phyloP scores from a whole-genome alignment of 2,113 vertebrate species.

The Aspiorhynchus laticeps region DNA sequence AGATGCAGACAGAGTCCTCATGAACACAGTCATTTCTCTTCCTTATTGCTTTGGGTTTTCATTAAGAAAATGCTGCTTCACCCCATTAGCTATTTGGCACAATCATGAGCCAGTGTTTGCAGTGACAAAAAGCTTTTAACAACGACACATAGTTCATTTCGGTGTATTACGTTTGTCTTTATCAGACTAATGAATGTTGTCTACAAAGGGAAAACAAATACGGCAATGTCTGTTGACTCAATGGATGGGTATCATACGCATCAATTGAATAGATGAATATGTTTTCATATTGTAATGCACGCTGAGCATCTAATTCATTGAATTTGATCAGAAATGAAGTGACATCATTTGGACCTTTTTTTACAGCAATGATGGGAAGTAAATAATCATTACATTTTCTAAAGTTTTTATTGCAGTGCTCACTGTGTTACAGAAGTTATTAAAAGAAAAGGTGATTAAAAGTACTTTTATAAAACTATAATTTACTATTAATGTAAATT shows the following conservation, averaged over 20 bases:
- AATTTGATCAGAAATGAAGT: not conserved
- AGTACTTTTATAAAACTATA: not conserved
- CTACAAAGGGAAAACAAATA: constrained; percentile 15
- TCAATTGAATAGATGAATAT: not conserved
- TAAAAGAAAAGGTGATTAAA: not conserved
- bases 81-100: constrained; percentile 77
- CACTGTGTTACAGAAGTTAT: not conserved
- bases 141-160: constrained; percentile 66
- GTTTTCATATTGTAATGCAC: not conserved
- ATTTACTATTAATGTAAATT: not conserved
- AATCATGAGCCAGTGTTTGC: constrained; percentile 69
- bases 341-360: not conserved
- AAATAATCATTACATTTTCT: not conserved
- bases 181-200: constrained; percentile 64
- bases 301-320: not conserved
- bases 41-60: constrained; percentile 74
- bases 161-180: constrained; percentile 49
- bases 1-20: constrained; percentile 24
- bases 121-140: constrained; percentile 70
- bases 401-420: not conserved
- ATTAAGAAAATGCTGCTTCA: constrained; percentile 78
- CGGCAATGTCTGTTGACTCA: not conserved
- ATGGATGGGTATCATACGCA: not conserved
- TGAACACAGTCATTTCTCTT: constrained; percentile 68
- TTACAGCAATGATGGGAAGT: not conserved